phyloP scores from a whole-genome alignment of 2,888 invertebrate species.

The Aleiodes alternator region DNA sequence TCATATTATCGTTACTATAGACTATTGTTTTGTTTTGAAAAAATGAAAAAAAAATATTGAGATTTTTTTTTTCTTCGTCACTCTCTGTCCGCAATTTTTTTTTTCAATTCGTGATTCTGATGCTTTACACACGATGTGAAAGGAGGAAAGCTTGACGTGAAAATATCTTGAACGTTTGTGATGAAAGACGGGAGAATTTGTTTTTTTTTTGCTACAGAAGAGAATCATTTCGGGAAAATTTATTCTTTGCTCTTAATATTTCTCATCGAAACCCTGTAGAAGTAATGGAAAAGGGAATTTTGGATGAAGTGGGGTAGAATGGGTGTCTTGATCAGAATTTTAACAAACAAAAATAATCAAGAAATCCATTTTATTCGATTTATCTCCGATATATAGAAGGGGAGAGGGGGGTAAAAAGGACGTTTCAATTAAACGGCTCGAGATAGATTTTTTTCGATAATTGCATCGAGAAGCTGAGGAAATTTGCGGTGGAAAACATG shows the following conservation, averaged over 20 bases:
- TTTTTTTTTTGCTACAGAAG: neutral
- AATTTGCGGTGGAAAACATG: too few relatives aligned
- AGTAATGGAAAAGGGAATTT: neutral
- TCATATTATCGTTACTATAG: neutral
- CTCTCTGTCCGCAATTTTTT: neutral
- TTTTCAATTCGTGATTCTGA: neutral
- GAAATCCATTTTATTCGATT: too few relatives aligned
- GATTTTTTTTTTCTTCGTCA: neutral
- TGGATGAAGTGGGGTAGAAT: too few relatives aligned
- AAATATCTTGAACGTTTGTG: neutral
- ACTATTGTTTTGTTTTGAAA: neutral
- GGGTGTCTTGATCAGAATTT: too few relatives aligned
- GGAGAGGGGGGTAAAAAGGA: too few relatives aligned
- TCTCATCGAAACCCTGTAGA: slow-evolving; percentile 39
- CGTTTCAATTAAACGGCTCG: too few relatives aligned
- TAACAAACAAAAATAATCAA: too few relatives aligned
- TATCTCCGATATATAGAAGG: slow-evolving; percentile 42
- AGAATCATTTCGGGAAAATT: neutral
- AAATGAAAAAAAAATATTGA: neutral
- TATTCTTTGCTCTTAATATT: slow-evolving; percentile 13
- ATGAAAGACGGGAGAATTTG: neutral
- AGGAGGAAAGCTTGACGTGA: neutral
- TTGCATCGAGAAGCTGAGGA: too few relatives aligned
- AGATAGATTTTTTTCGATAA: too few relatives aligned
- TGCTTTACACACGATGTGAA: slow-evolving; percentile 23